phyloP scores from a whole-genome alignment of 2,888 invertebrate species.

The Athalia rosae region DNA sequence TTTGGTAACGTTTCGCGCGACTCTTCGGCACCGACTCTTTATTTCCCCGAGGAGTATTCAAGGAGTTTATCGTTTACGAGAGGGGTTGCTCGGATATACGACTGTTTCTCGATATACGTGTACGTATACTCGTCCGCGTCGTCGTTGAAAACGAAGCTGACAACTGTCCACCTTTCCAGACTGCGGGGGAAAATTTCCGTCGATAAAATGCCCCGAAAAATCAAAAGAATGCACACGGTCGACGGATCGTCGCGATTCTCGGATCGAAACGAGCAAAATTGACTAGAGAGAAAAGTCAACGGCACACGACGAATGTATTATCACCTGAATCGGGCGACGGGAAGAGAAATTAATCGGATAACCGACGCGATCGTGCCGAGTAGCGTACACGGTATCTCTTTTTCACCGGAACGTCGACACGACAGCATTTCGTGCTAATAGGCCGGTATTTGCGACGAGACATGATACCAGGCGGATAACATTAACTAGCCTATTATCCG shows the following conservation, averaged over 20 bases:
- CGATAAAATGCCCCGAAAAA: too few species aligned
- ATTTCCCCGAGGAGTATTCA: constrained; percentile 68
- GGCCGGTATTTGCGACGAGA: constrained; percentile 12
- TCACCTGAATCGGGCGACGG: background rate
- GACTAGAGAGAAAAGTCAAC: background rate
- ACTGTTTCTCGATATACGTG: constrained; percentile 19
- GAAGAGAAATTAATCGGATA: too few species aligned
- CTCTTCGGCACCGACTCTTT: constrained; percentile 60
- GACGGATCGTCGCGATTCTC: constrained; percentile 22
- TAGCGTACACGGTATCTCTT: too few species aligned
- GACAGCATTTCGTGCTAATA: constrained; percentile 33
- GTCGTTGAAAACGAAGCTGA: background rate
- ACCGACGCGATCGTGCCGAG: too few species aligned
- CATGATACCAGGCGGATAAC: constrained; percentile 27
- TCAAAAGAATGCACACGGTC: background rate
- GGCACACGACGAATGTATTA: background rate
- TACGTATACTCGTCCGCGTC: background rate
- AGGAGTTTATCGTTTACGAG: constrained; percentile 62
- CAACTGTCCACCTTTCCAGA: background rate
- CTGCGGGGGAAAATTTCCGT: background rate
- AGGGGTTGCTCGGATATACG: constrained; percentile 17
- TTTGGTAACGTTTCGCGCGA: background rate
- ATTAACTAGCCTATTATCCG: background rate
- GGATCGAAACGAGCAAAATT: background rate
- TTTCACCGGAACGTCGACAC: background rate